Conservation (phyloP, 2,888 invertebrate species). For the Brachypterus glaber region DNA sequence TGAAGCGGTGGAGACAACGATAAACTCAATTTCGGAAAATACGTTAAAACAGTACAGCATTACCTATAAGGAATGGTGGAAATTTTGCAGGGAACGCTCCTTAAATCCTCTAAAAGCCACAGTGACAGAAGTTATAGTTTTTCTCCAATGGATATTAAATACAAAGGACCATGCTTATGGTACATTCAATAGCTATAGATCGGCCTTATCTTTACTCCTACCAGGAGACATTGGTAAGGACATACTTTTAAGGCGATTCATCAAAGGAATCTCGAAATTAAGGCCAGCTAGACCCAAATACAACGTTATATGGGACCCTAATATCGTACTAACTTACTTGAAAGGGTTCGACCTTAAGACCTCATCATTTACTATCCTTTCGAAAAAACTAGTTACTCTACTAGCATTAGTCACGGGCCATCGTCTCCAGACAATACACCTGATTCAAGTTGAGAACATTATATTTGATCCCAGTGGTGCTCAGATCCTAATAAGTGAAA, state of each 20-base stretch:
- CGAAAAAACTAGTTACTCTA: slow-evolving; percentile 21
- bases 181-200: slow-evolving; percentile 22
- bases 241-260: slow-evolving; percentile 19
- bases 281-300: slow-evolving; percentile 22
- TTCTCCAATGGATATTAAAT: slow-evolving; percentile 14
- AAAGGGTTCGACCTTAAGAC: slow-evolving; percentile 2
- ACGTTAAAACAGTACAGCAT: slow-evolving; percentile 21
- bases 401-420: slow-evolving; percentile 18
- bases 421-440: slow-evolving; percentile 17
- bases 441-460: slow-evolving; percentile 19
- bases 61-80: slow-evolving; percentile 20
- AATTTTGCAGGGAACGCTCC: slow-evolving; percentile 17
- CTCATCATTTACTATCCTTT: slow-evolving; percentile 15
- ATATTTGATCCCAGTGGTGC: not conserved
- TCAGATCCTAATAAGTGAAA: not conserved
- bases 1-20: slow-evolving; percentile 15
- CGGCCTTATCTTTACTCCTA: slow-evolving; percentile 25
- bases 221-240: slow-evolving; percentile 16
- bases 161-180: slow-evolving; percentile 16
- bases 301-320: slow-evolving; percentile 26
- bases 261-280: slow-evolving; percentile 21
- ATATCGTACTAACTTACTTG: slow-evolving; percentile 14
- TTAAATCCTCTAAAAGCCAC: slow-evolving; percentile 4
- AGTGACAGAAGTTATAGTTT: slow-evolving; percentile 10
- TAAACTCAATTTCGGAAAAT: slow-evolving; percentile 17